These are phyloP conservation scores for Pegea sp. DNA, from an alignment of 23 tunicate genomes.

Conservation along the genomic window DNA sequence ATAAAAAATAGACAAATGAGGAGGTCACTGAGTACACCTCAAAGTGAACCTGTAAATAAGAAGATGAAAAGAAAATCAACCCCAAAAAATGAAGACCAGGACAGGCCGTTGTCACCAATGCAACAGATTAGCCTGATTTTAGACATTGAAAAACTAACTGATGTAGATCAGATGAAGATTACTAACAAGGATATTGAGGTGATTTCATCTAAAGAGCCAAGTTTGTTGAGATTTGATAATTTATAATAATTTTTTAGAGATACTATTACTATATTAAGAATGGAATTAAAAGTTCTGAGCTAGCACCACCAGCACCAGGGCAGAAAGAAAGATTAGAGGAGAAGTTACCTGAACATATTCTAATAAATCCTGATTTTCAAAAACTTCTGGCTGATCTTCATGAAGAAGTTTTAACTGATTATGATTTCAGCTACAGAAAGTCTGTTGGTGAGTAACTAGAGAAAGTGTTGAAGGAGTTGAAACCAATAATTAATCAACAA, in stretches of 20 bases:
- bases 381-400: conserved; percentile 9
- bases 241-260: conserved; percentile 19
- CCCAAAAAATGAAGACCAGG: no score
- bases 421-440: conserved; percentile 64
- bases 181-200: conserved; percentile 51
- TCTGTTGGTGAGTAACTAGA: conserved; percentile 30
- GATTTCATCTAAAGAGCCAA: background rate
- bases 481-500: no score
- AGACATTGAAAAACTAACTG: conserved; percentile 10
- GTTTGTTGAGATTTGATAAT: background rate
- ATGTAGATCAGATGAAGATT: conserved; percentile 6
- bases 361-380: conserved; percentile 12
- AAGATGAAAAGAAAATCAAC: no score
- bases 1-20: no score
- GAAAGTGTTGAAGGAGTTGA: no score
- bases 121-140: conserved; percentile 37
- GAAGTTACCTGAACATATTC: conserved; percentile 20
- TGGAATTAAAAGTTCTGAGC: conserved; percentile 44
- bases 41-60: no score
- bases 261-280: conserved; percentile 66
- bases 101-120: conserved; percentile 82
- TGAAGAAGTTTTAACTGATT: conserved; percentile 51
- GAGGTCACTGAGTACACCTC: no score
- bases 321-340: conserved; percentile 36
- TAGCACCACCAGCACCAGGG: conserved; percentile 78